Conservation (phyloP, 1,140 invertebrate species). For the Artemia franciscana region DNA sequence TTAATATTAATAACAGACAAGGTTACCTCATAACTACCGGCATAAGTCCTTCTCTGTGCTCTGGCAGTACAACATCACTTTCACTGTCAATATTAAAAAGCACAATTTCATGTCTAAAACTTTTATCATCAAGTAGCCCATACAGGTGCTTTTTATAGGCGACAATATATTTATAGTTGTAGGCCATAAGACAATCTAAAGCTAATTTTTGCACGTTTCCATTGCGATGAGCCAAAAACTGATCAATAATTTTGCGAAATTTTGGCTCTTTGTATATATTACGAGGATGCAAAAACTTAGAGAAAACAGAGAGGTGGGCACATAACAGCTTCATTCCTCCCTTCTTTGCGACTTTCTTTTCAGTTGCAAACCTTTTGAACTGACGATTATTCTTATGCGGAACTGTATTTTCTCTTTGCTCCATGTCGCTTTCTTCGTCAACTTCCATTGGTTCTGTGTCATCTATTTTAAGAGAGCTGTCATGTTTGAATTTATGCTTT, state of each 20-base stretch:
- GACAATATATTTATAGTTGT: constrained; percentile 46
- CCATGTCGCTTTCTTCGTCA: constrained; percentile 12
- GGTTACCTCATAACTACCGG: constrained; percentile 44
- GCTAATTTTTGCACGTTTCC: constrained; percentile 53
- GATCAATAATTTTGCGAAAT: constrained; percentile 43
- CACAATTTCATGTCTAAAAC: constrained; percentile 56
- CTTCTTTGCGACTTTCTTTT: background rate
- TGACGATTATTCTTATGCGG: constrained; percentile 3
- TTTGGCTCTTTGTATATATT: constrained; percentile 47
- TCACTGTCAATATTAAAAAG: constrained; percentile 49
- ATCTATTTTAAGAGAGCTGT: constrained; percentile 7
- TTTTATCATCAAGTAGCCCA: constrained; percentile 58
- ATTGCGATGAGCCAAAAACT: constrained; percentile 53
- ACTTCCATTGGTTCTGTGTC: constrained; percentile 5
- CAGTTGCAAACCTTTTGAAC: background rate
- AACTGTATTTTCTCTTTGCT: constrained; percentile 6
- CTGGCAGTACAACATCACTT: constrained; percentile 33
- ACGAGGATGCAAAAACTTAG: constrained; percentile 53
- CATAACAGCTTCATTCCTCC: constrained; percentile 28
- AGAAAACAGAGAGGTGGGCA: constrained; percentile 46
- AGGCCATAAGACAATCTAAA: constrained; percentile 57
- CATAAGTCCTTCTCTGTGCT: constrained; percentile 48
- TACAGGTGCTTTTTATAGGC: constrained; percentile 52
- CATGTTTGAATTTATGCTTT: constrained; percentile 20
- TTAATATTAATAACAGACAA: constrained; percentile 6